phyloP scores from a whole-genome alignment of 2,113 vertebrate species.

The Indicator maculatus region DNA sequence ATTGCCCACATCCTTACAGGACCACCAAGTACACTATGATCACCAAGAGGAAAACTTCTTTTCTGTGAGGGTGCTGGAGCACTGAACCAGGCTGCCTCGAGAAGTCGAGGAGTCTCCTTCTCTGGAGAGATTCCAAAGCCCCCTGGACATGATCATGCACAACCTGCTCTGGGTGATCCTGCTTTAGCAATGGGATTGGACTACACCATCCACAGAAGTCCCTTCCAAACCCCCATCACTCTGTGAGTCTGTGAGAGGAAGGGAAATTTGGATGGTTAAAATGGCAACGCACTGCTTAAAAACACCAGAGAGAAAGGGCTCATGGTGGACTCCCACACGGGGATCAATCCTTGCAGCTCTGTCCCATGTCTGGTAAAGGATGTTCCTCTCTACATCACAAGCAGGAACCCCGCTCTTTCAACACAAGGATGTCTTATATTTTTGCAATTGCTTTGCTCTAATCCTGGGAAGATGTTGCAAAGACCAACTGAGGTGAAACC shows the following conservation, averaged over 20 bases:
- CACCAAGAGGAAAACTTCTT: neutral
- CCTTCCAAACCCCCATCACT: neutral
- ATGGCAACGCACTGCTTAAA: neutral
- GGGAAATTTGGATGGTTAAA: neutral
- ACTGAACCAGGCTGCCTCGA: neutral
- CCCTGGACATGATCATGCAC: neutral
- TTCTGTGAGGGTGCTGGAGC: neutral
- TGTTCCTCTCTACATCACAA: neutral
- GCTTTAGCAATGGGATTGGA: neutral
- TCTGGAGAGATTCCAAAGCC: neutral
- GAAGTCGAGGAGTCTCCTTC: neutral
- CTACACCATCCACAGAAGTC: neutral
- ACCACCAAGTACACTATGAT: neutral
- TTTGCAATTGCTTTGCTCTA: neutral
- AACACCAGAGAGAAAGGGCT: neutral
- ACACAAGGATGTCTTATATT: neutral
- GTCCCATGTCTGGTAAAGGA: neutral
- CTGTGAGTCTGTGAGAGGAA: neutral
- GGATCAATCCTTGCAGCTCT: neutral
- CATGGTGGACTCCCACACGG: rapidly evolving
- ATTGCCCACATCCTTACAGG: neutral
- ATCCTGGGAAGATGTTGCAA: neutral
- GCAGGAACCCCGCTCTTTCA: neutral
- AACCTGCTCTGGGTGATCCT: neutral
- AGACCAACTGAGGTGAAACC: neutral